These are phyloP conservation scores for Furcula furcula DNA, from an alignment of 2,888 invertebrate species.

Conservation along the genomic window DNA sequence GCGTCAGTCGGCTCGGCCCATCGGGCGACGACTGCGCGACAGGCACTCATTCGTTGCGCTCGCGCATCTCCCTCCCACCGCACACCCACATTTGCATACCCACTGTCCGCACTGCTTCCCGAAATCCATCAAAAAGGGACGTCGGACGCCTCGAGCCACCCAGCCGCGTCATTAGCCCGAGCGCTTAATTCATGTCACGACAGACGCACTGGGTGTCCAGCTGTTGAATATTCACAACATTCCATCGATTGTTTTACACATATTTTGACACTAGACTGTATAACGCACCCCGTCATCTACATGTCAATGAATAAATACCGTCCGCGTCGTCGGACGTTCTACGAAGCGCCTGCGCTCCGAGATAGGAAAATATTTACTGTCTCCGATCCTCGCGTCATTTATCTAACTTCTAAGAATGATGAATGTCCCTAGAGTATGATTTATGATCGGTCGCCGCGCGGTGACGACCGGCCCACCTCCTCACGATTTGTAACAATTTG, in stretches of 20 bases:
- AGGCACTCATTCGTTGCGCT: conserved; percentile 76
- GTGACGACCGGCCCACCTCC: conserved; percentile 80
- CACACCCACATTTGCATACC: conserved; percentile 76
- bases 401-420: conserved; percentile 80
- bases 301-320: conserved; percentile 70
- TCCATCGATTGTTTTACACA: conserved; percentile 76
- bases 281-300: conserved; percentile 57
- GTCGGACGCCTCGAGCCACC: conserved; percentile 69
- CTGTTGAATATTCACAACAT: conserved; percentile 79
- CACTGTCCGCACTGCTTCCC: conserved; percentile 61
- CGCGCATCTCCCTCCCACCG: conserved; percentile 68
- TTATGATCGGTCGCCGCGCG: conserved; percentile 72
- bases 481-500: conserved; percentile 82
- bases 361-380: conserved; percentile 77
- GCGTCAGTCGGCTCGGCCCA: conserved; percentile 62
- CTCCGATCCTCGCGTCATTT: conserved; percentile 75
- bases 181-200: conserved; percentile 78
- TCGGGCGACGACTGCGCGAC: conserved; percentile 60
- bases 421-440: conserved; percentile 76
- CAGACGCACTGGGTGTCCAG: conserved; percentile 75
- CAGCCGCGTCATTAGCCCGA: conserved; percentile 68
- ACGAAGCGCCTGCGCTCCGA: conserved; percentile 59
- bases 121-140: conserved; percentile 67
- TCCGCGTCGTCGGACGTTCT: conserved; percentile 57
- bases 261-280: conserved; percentile 72